Percentiles rank a stretch among this genome's conserved stretches.
These are phyloP conservation scores for Spilosoma lubricipeda DNA, from an alignment of 2,888 invertebrate genomes.

Conservation along the genomic window DNA sequence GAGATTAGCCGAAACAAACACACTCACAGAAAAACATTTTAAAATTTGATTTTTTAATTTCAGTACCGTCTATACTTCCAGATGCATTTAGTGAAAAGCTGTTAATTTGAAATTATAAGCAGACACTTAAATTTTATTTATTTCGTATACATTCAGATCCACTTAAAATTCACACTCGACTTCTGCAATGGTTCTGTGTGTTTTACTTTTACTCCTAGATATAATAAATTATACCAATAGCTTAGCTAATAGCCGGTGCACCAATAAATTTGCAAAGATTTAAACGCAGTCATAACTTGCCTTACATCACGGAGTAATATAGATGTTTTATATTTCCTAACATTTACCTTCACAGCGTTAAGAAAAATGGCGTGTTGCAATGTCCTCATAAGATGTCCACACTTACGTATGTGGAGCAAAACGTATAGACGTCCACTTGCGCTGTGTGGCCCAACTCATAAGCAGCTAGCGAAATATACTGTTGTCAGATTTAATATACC, in stretches of 20 bases:
- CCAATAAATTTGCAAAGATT: constrained; percentile 20
- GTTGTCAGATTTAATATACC: not conserved
- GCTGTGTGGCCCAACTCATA: constrained; percentile 20
- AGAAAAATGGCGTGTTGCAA: constrained; percentile 66
- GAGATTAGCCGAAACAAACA: too few relatives aligned
- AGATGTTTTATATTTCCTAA: constrained; percentile 53
- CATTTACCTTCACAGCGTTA: constrained; percentile 61
- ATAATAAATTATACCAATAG: not conserved
- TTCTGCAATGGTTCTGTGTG: not conserved
- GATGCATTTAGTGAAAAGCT: too few relatives aligned
- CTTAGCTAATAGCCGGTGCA: constrained; percentile 4
- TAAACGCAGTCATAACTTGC: constrained; percentile 19
- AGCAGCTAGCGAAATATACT: not conserved
- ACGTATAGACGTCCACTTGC: constrained; percentile 54
- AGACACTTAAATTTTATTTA: too few relatives aligned
- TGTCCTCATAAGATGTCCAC: constrained; percentile 65
- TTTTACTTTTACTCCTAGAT: not conserved
- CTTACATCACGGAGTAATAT: constrained; percentile 36
- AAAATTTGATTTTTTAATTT: too few relatives aligned
- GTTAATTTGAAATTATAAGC: too few relatives aligned
- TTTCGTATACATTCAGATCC: not conserved
- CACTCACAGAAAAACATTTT: too few relatives aligned
- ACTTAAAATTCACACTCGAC: not conserved
- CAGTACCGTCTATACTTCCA: too few relatives aligned
- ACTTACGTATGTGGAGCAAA: constrained; percentile 77